Base-by-base conservation (phyloP, 2,797 vertebrate species). In the Etheostoma nigrum region DNA sequence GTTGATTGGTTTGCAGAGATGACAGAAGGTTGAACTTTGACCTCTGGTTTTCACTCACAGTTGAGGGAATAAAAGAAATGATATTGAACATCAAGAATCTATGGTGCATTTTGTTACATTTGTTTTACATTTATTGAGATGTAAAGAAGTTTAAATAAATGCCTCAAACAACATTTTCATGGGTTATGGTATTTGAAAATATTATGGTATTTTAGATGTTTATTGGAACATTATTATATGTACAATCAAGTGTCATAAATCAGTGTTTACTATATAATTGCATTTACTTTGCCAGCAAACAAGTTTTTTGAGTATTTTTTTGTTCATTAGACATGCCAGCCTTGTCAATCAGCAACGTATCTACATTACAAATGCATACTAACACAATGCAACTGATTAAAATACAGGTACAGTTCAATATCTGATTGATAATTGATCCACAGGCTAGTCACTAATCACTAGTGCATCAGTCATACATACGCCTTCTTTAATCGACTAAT, bases 41-140 rank as follows among this genome's bases (percentile, higher is more conserved):
- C 78, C 82, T 77, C 51, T 68, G 68, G 25, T 49, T 80, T 81
- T 79, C 48, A 76, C 51, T 58, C 78, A 65, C 72, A 44, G 58
- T 53, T 59, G 68, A 70, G 23, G 54, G 54, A 42, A 59, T 64
- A 21, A 77, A 52, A 61, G 23, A 74, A 53, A 70, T 57, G 0
- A 51, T 75, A 61, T 48, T 45, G 72, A 72, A 72, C 59, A 54
- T 47, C 18, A 81, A 74, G 14, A 73, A 62, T 70, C 70, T 59
- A 84, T 74, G 88, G 84, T 92, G 89, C 89, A 85, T 90, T 93
- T 94, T 89, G 76, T 89, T 89, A 89, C 80, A 83, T 78, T 76
- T 62, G 49, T 86, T 91, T 90, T 72, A 73, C 81, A 87, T 88
- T 89, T 81, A 88, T 72, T 84, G 25, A 78, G 40, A 85, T 86